Evolutionary conservation across 2,888 invertebrate species (phyloP), one percentile per base, ranked within the genome.

Genomic region (Embidobia sp.): DNA sequence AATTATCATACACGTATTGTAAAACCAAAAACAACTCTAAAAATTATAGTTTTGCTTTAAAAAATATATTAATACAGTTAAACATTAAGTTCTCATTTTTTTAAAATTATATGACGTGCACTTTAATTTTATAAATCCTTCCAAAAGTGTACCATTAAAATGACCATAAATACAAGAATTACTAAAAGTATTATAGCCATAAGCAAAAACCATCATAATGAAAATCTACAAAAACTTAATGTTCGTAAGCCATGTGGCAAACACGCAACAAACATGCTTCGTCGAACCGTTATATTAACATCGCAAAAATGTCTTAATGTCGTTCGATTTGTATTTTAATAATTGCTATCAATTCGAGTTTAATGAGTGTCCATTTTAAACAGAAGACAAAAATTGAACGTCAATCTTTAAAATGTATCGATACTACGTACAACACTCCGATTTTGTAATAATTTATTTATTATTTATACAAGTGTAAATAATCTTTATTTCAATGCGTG

Each of bases 181-280:
- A 27, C 48, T 63, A 48, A 63, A 63, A 63, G 63, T 63, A 63
- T 29, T 49, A 63, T 49, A 49, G 31, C 11, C 49, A 15, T 49
- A 49, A 63, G 63, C n/a, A n/a, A 49, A 22, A 49, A 49, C 19
- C 29, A 31, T 49, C 19, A 19, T 63, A 49, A 22, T 18, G 10
- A 1, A 35, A 46, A 22, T 46, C 26, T 16, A 16, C 8, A 3
- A 7, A 61, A 46, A 18, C 26, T 13, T 37, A 22, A 37, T 40
- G 42, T 49, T 22, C 10, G 29, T 22, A 22, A 22, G 35, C 46
- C 29, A 40, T 40, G 44, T 59, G 44, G 18, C 33, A 59, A 44
- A 33, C 22, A 33, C 31, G 18, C 10, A 44, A 29, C 31, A 44
- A 0, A 22, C 6, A n/a, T 5, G 13, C 10, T 15, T 37, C 15